These are phyloP conservation scores for Coenonympha glycerion DNA, from an alignment of 2,888 invertebrate species.

Conservation along the genomic window DNA sequence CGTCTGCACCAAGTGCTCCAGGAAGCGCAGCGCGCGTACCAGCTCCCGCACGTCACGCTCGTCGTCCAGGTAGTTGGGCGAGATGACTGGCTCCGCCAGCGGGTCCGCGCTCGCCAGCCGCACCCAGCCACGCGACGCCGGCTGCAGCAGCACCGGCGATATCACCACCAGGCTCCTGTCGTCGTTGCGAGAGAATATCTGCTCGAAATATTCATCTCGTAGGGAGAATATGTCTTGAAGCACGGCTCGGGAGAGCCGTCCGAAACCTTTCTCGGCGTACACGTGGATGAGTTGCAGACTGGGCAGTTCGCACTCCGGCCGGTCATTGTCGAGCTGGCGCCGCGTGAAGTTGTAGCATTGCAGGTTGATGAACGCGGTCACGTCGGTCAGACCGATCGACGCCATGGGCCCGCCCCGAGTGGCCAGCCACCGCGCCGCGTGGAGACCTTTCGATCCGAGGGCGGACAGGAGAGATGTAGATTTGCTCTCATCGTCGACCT, in stretches of 20 bases:
- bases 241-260: constrained; percentile 25
- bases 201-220: constrained; percentile 33
- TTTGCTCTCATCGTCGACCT: constrained; percentile 33
- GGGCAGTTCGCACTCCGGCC: constrained; percentile 43
- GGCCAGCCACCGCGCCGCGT: constrained; percentile 32
- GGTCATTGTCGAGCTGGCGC: constrained; percentile 32
- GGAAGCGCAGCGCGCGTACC: constrained; percentile 38
- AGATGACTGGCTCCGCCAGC: constrained; percentile 37
- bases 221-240: constrained; percentile 31
- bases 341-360: constrained; percentile 43
- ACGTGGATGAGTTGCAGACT: constrained; percentile 43
- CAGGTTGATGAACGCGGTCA: constrained; percentile 43
- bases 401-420: constrained; percentile 39
- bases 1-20: constrained; percentile 38
- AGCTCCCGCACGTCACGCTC: constrained; percentile 42
- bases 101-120: constrained; percentile 43
- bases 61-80: constrained; percentile 45
- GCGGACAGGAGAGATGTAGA: constrained; percentile 17
- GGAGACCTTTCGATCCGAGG: constrained; percentile 15
- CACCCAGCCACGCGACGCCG: constrained; percentile 44
- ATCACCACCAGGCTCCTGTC: constrained; percentile 35
- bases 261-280: constrained; percentile 36
- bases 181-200: constrained; percentile 36
- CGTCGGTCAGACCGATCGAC: constrained; percentile 46
- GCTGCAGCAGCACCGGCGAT: constrained; percentile 41